phyloP scores from a whole-genome alignment of 2,797 vertebrate genomes.

The Toxotes lorentzi region DNA sequence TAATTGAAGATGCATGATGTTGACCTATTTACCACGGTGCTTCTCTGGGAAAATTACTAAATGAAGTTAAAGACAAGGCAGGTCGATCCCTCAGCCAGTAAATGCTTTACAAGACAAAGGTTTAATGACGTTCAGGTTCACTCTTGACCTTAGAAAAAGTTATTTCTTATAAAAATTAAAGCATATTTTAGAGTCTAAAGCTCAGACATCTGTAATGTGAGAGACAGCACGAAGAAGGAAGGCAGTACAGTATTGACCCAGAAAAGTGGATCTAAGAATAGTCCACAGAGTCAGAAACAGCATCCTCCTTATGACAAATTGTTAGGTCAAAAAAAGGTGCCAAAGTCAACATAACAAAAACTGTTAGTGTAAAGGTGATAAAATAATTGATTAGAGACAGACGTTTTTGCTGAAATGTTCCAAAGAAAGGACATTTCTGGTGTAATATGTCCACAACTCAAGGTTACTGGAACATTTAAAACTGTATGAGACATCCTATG shows the following conservation, averaged over 20 bases:
- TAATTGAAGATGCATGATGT: conserved; percentile 11
- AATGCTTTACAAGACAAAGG: no score
- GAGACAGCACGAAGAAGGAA: conserved; percentile 31
- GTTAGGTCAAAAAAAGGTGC: no score
- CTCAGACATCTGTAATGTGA: conserved; percentile 6
- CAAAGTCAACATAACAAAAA: not conserved
- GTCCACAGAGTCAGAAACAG: conserved; percentile 44
- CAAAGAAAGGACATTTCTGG: no score
- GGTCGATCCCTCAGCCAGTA: not conserved
- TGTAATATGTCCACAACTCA: no score
- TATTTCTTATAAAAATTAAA: not conserved
- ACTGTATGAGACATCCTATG: no score
- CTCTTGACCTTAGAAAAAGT: no score
- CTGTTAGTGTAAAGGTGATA: not conserved
- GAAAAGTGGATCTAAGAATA: conserved; percentile 79
- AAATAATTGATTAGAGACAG: no score
- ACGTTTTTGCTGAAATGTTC: no score
- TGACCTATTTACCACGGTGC: not conserved
- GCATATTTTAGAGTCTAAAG: not conserved
- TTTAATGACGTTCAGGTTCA: not conserved
- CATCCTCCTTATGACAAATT: conserved; percentile 36
- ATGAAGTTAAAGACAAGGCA: not conserved
- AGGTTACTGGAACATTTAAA: no score
- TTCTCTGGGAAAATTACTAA: not conserved
- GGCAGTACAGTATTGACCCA: conserved; percentile 67